Conservation (phyloP, 2,888 invertebrate species). For the Himalopsyche anomala region DNA sequence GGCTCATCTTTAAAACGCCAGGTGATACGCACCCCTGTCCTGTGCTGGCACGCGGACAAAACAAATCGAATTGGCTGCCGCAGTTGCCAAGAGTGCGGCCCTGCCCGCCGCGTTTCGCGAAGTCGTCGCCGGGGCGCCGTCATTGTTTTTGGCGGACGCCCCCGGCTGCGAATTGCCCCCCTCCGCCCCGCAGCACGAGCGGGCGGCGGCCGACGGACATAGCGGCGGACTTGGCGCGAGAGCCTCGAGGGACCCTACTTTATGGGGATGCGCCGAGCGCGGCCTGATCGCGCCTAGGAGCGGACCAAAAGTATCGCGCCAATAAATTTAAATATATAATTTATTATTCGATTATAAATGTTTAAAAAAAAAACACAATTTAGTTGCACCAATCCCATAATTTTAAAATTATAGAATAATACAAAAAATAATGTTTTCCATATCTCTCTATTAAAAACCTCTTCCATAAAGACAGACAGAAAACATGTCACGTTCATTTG, state of each 20-base stretch:
- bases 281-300: not conserved
- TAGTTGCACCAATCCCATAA: no score
- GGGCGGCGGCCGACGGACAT: slow-evolving; percentile 72
- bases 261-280: not conserved
- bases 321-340: no score
- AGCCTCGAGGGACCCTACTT: slow-evolving; percentile 44
- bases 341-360: no score
- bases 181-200: slow-evolving; percentile 73
- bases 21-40: no score
- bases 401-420: no score
- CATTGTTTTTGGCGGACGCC: slow-evolving; percentile 68
- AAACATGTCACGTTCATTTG: no score
- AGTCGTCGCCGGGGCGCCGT: slow-evolving; percentile 74
- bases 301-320: not conserved
- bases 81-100: slow-evolving; percentile 68
- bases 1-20: no score
- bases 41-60: no score
- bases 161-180: slow-evolving; percentile 75
- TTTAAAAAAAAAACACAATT: no score
- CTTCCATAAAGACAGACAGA: no score
- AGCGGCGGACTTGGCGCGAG: slow-evolving; percentile 71
- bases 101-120: slow-evolving; percentile 65
- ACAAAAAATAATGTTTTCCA: no score
- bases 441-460: no score
- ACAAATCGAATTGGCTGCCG: slow-evolving; percentile 65